Evolutionary conservation across 2,113 vertebrate species (phyloP).

Genomic region (Raphicerus campestris): DNA sequence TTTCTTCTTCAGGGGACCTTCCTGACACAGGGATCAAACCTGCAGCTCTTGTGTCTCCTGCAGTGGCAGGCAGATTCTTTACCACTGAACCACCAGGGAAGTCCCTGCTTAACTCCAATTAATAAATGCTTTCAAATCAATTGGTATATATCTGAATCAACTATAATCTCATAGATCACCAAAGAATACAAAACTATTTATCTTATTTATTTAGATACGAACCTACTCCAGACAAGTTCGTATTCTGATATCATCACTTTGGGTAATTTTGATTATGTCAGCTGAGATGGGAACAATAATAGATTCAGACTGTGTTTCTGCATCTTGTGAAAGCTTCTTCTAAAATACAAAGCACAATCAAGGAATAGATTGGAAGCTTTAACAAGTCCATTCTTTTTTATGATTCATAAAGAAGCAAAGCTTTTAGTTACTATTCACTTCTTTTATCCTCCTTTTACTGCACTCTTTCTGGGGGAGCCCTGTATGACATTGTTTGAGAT

Average conservation of each 20-base stretch:
- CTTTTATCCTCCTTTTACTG: background rate
- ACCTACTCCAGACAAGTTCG: background rate
- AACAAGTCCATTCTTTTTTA: constrained; percentile 14
- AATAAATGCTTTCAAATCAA: background rate
- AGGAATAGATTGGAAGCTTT: background rate
- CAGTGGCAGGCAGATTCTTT: background rate
- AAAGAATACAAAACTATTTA: background rate
- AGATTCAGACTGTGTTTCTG: background rate
- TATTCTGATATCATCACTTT: constrained; percentile 27
- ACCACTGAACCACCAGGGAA: background rate
- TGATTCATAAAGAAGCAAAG: background rate
- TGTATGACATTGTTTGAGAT: background rate
- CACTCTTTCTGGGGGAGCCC: background rate
- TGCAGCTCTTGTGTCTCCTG: background rate
- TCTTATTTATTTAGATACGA: background rate
- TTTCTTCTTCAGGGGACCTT: background rate
- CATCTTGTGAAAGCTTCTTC: background rate
- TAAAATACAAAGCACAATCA: constrained; percentile 15
- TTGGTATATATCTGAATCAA: background rate
- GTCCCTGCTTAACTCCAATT: background rate
- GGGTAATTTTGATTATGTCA: constrained; percentile 26
- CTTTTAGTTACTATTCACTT: background rate
- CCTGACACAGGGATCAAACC: background rate
- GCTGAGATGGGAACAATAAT: constrained; percentile 1
- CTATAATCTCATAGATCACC: background rate